phyloP scores from a whole-genome alignment of 2,888 invertebrate species.

The Odiellus spinosus region DNA sequence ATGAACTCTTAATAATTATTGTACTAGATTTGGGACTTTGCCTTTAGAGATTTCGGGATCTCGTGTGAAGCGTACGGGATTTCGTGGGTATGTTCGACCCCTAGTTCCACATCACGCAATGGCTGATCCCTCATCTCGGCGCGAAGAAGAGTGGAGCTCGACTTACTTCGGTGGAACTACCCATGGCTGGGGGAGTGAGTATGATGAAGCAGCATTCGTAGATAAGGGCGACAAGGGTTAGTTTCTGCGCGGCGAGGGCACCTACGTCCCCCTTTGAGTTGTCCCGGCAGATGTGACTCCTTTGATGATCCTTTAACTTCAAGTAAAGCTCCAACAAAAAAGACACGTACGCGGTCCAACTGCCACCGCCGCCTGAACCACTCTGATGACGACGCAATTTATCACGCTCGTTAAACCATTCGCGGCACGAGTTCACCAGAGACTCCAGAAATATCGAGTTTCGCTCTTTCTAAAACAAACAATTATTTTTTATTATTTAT shows the following conservation, averaged over 20 bases:
- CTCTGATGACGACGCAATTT: conserved; percentile 36
- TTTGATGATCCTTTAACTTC: conserved; percentile 50
- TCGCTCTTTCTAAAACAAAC: conserved; percentile 55
- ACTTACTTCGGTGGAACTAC: conserved; percentile 60
- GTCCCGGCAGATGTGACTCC: conserved; percentile 36
- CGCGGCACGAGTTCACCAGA: conserved; percentile 71
- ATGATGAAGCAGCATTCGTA: conserved; percentile 80
- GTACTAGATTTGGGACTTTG: no score
- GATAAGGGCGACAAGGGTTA: conserved; percentile 43
- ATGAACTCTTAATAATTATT: no score
- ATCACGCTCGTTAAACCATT: conserved; percentile 72
- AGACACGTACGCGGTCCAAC: conserved; percentile 66
- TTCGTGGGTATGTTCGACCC: no score
- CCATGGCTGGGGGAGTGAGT: conserved; percentile 50
- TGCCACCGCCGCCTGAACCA: conserved; percentile 31
- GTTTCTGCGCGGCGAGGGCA: conserved; percentile 7
- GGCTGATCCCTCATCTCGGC: no score
- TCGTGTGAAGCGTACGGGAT: no score
- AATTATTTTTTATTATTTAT: no score
- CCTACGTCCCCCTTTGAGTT: conserved; percentile 26
- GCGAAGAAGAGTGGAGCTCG: no score
- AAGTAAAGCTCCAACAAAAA: conserved; percentile 73
- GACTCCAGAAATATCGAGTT: conserved; percentile 78
- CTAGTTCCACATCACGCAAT: no score
- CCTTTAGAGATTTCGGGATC: no score